These are phyloP conservation scores for Folsomia manolachei DNA, from an alignment of 2,888 invertebrate genomes.

Conservation along the genomic window DNA sequence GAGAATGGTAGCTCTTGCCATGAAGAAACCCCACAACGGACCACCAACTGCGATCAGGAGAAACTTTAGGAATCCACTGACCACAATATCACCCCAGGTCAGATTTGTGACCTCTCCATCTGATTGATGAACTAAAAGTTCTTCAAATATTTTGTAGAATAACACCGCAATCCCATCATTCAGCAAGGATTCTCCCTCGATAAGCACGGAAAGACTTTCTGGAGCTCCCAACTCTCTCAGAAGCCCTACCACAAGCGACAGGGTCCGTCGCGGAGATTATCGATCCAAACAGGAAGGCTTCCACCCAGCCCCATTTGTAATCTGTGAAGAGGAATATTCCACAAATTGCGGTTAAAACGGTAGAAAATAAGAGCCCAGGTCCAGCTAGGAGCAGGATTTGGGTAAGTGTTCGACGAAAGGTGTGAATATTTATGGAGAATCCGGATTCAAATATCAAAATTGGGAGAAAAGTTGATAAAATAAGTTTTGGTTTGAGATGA, in stretches of 20 bases:
- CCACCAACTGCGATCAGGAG: conserved; percentile 54
- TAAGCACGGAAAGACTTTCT: conserved; percentile 54
- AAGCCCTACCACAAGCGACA: conserved; percentile 56
- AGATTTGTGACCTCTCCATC: conserved; percentile 10
- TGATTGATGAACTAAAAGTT: conserved; percentile 26
- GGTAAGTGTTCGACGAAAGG: conserved; percentile 31
- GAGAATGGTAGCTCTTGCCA: conserved; percentile 53
- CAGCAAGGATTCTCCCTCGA: conserved; percentile 57
- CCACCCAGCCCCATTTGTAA: conserved; percentile 43
- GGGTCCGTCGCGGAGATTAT: conserved; percentile 57
- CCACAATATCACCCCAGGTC: not conserved
- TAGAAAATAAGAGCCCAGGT: conserved; percentile 46
- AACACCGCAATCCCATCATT: conserved; percentile 58
- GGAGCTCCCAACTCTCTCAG: conserved; percentile 54
- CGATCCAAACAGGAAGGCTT: conserved; percentile 55
- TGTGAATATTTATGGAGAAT: conserved; percentile 45
- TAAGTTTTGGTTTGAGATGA: conserved; percentile 40
- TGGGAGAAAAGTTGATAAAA: conserved; percentile 45
- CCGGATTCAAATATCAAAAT: conserved; percentile 49
- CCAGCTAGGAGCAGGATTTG: conserved; percentile 47
- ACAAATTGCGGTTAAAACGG: conserved; percentile 40
- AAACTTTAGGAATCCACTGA: conserved; percentile 48
- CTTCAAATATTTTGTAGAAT: conserved; percentile 54
- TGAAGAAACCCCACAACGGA: conserved; percentile 54
- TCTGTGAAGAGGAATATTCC: conserved; percentile 33